Conservation (phyloP, 1,140 invertebrate genomes). For the Drosophila persimilis region DNA sequence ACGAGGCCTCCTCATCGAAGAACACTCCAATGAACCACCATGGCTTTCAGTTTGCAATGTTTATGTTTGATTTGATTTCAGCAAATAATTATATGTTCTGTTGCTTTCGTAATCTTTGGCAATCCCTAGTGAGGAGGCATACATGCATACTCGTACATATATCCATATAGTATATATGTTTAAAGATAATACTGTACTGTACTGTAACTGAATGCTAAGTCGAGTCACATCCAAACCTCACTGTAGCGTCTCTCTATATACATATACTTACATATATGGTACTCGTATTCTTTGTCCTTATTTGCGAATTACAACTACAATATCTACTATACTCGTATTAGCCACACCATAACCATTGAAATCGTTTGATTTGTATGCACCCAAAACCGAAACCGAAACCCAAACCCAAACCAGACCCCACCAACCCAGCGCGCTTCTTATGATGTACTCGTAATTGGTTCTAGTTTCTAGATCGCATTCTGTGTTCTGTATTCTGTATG, state of each 20-base stretch:
- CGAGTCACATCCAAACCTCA: conserved; percentile 42
- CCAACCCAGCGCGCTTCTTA: conserved; percentile 64
- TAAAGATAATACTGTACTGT: conserved; percentile 25
- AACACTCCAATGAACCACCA: conserved; percentile 60
- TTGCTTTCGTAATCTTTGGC: conserved; percentile 75
- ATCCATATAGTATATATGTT: conserved; percentile 33
- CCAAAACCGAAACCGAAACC: conserved; percentile 22
- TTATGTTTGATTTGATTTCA: conserved; percentile 71
- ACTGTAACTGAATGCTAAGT: conserved; percentile 69
- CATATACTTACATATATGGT: conserved; percentile 43
- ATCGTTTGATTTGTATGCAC: conserved; percentile 68
- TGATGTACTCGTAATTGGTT: conserved; percentile 54
- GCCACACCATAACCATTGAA: conserved; percentile 41
- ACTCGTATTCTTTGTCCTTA: conserved; percentile 63
- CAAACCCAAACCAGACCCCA: conserved; percentile 1
- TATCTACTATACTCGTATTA: conserved; percentile 36
- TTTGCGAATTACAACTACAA: conserved; percentile 59
- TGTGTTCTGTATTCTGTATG: conserved; percentile 53
- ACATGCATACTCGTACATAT: conserved; percentile 25
- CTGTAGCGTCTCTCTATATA: conserved; percentile 46
- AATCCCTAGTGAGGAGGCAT: conserved; percentile 65
- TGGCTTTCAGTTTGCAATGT: conserved; percentile 72
- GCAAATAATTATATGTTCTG: conserved; percentile 70
- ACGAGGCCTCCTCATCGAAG: conserved; percentile 47
- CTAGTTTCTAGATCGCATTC: conserved; percentile 32